Evolutionary conservation across 1,140 invertebrate species (phyloP), one percentile per base, ranked within the genome.

Genomic region (Apis laboriosa): DNA sequence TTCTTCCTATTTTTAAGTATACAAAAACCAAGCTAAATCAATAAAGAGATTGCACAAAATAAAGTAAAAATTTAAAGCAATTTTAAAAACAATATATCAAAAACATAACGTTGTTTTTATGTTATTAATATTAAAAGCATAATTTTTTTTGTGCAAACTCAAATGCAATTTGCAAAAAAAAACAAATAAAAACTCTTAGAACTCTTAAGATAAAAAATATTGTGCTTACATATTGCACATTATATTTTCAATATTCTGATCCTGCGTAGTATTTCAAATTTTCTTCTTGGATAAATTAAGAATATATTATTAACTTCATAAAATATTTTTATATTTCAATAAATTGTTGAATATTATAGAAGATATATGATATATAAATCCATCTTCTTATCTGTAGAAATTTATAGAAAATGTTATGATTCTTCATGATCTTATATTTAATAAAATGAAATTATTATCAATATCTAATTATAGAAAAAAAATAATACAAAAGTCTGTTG

Each of bases 201-300:
- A 63, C 79, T 71, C 9, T 64, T 9, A 64, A 70, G 28, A 56
- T 77, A 71, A 80, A 60, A 80, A 72, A 79, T 7, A 12, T 86
- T 77, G 61, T 76, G 85, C 85, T 86, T 86, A 86, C 85, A 24
- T 71, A 77, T 77, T 66, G 61, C 55, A 77, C 72, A 75, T 84
- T 72, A 79, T 24, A 13, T 61, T 76, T 79, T 79, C 53, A 60
- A 80, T 67, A 74, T 13, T 53, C 34, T n/a, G 21, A 75, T 85
- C 75, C 76, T 34, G 34, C 3, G 28, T 84, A 84, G 77, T 43
- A 43, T 43, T 80, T 60, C 72, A 64, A 58, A 78, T 19, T 19
- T 55, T 28, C 19, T 83, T 56, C 77, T 76, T 67, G 28, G 34
- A 49, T 53, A 43, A 43, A 43, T 77, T 12, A 85, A 76, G 34